Base-by-base conservation (phyloP, 2,113 vertebrate species). In the Silurus glanis region DNA sequence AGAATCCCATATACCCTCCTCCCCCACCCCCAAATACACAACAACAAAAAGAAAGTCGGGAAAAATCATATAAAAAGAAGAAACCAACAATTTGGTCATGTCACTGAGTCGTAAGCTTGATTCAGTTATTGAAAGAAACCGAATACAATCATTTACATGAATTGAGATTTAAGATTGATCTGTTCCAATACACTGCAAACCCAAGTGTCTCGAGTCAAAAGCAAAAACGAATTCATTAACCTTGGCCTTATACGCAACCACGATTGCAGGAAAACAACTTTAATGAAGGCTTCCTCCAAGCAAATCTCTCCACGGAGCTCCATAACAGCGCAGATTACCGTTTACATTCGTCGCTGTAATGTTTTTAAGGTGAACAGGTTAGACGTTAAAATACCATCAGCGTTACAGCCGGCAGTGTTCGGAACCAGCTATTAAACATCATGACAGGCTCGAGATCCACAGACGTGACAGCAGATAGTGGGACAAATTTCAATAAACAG, bases 291-390 rank as follows among this genome's bases (percentile, higher is more conserved):
- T 79, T 85, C 28, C 47, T 67, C 14, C 9, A 23, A 67, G 56
- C 47, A 56, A 37, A 37, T 55, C 62, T 37, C 53, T 7, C 19
- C 55, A 45, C 49, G 3, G n/a, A 23, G 37, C 61, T 53, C 9
- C 10, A 53, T 3, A 64, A 25, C 71, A 78, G 72, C 17, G 21
- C 59, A 85, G 83, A 85, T 62, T 78, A 53, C 59, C 64, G 51
- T 79, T 85, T 76, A 79, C 23, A 28, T 56, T 64, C 37, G 12
- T 25, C 25, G 51, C 72, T 67, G 84, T 67, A 53, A 78, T 85
- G 83, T 79, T 85, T 84, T 67, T 45, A 67, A 56, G 23, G 64
- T 23, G n/a, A 85, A 76, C 83, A 78, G 49, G n/a, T 84, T 23
- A 47, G 67, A 74, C 49, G 67, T 19, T 83, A 58, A 72, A 74